Evolutionary conservation across 2,888 invertebrate genomes (phyloP).

Genomic region (Sthenelais limicola): DNA sequence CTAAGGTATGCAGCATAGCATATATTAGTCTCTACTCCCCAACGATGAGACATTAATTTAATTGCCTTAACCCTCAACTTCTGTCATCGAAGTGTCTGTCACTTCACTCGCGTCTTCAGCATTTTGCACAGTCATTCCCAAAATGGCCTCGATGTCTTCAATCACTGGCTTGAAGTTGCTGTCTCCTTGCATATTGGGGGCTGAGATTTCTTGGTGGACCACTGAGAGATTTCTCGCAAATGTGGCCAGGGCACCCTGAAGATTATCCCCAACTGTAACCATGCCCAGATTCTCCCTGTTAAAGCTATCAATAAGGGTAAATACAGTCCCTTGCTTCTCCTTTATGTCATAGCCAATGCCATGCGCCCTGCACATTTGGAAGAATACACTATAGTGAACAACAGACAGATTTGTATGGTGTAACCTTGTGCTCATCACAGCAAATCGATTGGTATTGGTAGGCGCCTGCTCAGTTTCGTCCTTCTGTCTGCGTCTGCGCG

Average conservation of each 20-base stretch:
- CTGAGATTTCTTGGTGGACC: conserved; percentile 71
- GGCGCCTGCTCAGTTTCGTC: conserved; percentile 44
- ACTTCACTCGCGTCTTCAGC: conserved; percentile 56
- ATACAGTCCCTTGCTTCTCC: conserved; percentile 72
- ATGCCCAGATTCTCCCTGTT: conserved; percentile 71
- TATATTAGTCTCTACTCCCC: too few relatives aligned
- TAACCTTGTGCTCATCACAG: conserved; percentile 68
- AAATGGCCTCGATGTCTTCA: conserved; percentile 68
- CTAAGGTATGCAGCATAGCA: too few relatives aligned
- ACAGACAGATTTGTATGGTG: conserved; percentile 71
- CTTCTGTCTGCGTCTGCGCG: conserved; percentile 42
- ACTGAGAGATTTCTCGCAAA: conserved; percentile 71
- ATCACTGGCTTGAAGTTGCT: conserved; percentile 66
- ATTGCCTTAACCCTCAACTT: too few relatives aligned
- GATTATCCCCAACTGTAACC: conserved; percentile 69
- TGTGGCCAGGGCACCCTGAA: conserved; percentile 68
- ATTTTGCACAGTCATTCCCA: conserved; percentile 70
- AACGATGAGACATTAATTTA: too few relatives aligned
- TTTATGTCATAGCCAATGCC: conserved; percentile 73
- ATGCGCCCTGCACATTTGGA: conserved; percentile 73
- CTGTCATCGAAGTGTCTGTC: conserved; percentile 18
- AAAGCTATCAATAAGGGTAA: conserved; percentile 70
- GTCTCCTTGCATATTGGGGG: conserved; percentile 72
- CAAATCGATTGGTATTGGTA: conserved; percentile 65
- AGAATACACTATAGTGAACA: conserved; percentile 73